Evolutionary conservation across 2,113 vertebrate species (phyloP).

Genomic region (Pheucticus melanocephalus): DNA sequence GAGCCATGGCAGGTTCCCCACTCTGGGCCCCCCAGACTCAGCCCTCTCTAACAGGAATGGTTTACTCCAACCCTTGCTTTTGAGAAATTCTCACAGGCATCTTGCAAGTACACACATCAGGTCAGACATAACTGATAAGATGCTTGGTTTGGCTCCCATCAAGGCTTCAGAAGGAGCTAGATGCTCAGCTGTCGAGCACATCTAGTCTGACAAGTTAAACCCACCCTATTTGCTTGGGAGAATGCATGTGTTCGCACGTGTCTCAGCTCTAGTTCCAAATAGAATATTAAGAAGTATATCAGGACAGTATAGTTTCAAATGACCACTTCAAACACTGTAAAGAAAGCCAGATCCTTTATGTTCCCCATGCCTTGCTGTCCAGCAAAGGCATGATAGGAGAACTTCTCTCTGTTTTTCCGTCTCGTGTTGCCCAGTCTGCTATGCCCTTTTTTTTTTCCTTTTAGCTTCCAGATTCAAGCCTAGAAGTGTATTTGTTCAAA

Average conservation of each 20-base stretch:
- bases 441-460: neutral
- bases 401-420: neutral
- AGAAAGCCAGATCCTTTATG: neutral
- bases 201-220: neutral
- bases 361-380: neutral
- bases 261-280: neutral
- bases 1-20: neutral
- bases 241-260: neutral
- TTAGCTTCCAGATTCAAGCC: neutral
- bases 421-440: neutral
- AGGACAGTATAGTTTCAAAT: rapidly evolving
- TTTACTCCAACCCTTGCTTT: neutral
- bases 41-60: neutral
- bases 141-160: neutral
- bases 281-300: neutral
- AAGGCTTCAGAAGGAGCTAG: neutral
- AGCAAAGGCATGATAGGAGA: neutral
- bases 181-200: neutral
- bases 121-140: neutral
- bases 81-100: neutral
- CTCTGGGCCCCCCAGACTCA: neutral
- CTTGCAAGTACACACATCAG: neutral
- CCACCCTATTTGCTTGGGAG: neutral
- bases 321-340: neutral
- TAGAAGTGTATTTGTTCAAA: neutral